Base-by-base conservation (phyloP, 92 coral and sea anemone genomes). In the Actinernus sp. region DNA sequence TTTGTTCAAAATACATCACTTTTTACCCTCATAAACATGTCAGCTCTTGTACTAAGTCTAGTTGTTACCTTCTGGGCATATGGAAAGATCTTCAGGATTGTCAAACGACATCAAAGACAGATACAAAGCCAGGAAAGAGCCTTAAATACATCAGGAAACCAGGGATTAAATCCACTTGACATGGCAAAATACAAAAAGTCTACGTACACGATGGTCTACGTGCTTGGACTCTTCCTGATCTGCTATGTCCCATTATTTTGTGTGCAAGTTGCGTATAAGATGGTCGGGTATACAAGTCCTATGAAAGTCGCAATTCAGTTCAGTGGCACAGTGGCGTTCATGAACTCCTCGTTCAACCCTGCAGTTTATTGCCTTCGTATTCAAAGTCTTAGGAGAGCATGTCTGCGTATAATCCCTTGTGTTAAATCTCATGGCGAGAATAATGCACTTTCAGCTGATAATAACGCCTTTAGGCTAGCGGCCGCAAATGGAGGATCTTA, bases 301-400 rank as follows among this genome's bases (percentile, higher is more conserved):
- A 22, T 26, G 0, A 66, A 66, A 20, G 61, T 51, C 18, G 62
- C 62, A n/a, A 33, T 50, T 12, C 61, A 66, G 49, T 31, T 66
- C 24, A 6, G 60, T 3, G 49, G 46, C 13, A 50, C 48, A 7
- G 33, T 51, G n/a, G 74, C 57, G 13, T 51, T 49, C 23, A 66
- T 66, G 61, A 66, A 33, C 47, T 27, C 74, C 19, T 25, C 74
- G 28, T 30, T 66, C 31, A 66, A 66, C 32, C 74, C 74, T 51
- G 49, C 51, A 18, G 74, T 66, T 33, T 66, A 66, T 17, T 66
- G 74, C 49, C 18, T 66, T 18, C 59, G 74, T 1, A 66, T 66
- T 33, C 32, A 49, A 20, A 36, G 22, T 0, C 74, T 66, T 26
- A 41, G 74, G 2, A 30, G 61, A 16, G 74, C 59, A 10, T 66